Conservation (phyloP, 1,140 invertebrate genomes). For the Palaemon carinicauda region DNA sequence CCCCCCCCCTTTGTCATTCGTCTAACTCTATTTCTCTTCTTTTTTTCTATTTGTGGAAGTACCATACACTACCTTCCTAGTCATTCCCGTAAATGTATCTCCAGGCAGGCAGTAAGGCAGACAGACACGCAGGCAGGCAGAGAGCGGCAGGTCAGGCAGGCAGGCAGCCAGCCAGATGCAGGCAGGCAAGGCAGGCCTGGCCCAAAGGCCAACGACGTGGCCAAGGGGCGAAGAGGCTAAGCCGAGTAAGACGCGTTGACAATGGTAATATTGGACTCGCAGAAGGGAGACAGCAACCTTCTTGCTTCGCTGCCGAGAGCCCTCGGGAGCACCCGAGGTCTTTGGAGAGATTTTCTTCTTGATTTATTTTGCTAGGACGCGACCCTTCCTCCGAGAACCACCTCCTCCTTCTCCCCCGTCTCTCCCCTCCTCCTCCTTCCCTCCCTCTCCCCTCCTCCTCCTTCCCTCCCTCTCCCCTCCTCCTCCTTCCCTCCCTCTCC, state of each 20-base stretch:
- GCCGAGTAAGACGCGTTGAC: conserved; percentile 52
- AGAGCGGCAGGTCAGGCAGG: neutral
- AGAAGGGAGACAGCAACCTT: conserved; percentile 22
- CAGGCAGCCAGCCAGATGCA: neutral
- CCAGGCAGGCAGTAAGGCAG: too few species aligned
- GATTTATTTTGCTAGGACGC: conserved; percentile 17
- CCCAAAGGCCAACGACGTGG: neutral
- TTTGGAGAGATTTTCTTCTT: conserved; percentile 36
- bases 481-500: too few species aligned
- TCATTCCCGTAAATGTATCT: too few species aligned
- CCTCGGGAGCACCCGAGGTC: neutral
- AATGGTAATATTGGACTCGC: conserved; percentile 53
- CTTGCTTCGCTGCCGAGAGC: conserved; percentile 22
- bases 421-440: too few species aligned
- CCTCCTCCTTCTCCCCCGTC: too few species aligned
- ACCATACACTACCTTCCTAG: neutral
- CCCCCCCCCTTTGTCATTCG: neutral
- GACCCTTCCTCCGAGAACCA: too few species aligned
- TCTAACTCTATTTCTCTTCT: neutral
- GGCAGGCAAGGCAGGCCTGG: neutral
- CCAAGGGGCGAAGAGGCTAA: conserved; percentile 23
- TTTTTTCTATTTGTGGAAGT: neutral
- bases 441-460: too few species aligned
- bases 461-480: too few species aligned
- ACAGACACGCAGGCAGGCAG: neutral